Percentiles rank a stretch among this genome's conserved stretches.
phyloP scores from a whole-genome alignment of 2,888 invertebrate genomes.

The Pogonocherus hispidulus region DNA sequence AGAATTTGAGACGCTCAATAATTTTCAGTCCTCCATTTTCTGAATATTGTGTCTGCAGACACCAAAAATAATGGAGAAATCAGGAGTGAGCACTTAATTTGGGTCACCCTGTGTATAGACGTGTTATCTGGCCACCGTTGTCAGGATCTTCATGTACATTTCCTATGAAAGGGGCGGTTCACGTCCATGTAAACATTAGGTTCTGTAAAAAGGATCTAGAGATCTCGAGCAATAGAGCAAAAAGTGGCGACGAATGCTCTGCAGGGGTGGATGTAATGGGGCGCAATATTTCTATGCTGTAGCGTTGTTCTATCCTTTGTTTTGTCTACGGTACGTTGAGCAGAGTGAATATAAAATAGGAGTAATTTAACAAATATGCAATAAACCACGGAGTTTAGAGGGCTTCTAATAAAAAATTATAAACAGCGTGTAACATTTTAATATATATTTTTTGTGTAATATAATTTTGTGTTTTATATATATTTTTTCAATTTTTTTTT shows the following conservation, averaged over 20 bases:
- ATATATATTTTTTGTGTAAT: no score
- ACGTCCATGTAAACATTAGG: slow-evolving; percentile 13
- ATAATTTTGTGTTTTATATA: no score
- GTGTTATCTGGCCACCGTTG: slow-evolving; percentile 19
- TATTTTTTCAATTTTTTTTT: no score
- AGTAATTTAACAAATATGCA: neutral
- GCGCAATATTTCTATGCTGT: neutral
- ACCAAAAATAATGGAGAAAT: no score
- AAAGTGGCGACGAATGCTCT: neutral
- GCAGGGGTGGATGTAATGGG: neutral
- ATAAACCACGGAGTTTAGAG: no score
- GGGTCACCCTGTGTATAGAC: no score
- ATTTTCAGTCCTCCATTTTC: no score
- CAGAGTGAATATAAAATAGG: neutral
- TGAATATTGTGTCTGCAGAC: no score
- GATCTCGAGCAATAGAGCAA: neutral
- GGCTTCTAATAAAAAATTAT: no score
- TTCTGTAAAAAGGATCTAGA: slow-evolving; percentile 9
- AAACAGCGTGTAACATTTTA: no score
- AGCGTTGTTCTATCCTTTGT: neutral
- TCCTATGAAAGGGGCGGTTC: slow-evolving; percentile 12
- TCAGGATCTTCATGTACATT: slow-evolving; percentile 17
- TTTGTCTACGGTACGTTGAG: neutral
- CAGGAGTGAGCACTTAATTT: no score
- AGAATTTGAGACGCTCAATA: no score